Base-by-base conservation (phyloP, 2,888 invertebrate species). In the Capitulum mitella region DNA sequence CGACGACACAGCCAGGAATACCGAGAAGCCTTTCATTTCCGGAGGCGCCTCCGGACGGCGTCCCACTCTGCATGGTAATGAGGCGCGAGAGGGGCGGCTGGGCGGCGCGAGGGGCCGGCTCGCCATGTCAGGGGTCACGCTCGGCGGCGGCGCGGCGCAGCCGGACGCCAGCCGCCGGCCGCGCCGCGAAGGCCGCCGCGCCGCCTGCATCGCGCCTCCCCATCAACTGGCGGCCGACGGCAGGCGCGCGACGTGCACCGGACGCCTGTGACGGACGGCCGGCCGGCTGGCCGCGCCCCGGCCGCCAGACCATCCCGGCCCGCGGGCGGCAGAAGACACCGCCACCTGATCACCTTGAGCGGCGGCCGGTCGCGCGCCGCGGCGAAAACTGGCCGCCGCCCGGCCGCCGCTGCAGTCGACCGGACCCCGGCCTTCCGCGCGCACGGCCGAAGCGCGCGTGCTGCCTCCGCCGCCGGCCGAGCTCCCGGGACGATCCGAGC, bases 341-440 rank as follows among this genome's bases (percentile, higher is more conserved):
- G 12, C 26, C 64, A 40, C 70, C 70, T 40, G 70, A 40, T 70
- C 70, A 70, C 70, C 70, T 70, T 70, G 70, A 58, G 40, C 70
- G 37, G 40, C 70, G 37, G 26, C 26, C 37, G 22, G 26, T 1
- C 37, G 32, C 16, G 34, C 19, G 12, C 3, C 64, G 16, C 19
- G 22, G 64, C 34, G 6, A 34, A 6, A 22, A 22, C 64, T 2
- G 16, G 19, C 5, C 51, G 22, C 19, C 64, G 34, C 34, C 3
- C 34, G 32, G 19, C 34, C 34, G 1, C 8, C 29, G 14, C 58
- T 12, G 58, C 58, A 29, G 29, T 14, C 29, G 29, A 61, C 58
- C 1, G 64, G 34, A 1, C 29, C 8, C 22, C 29, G 29, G n/a
- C 29, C 58, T 14, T 29, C 29, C 58, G 58, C n/a, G 10, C 29